Evolutionary conservation across 2,888 invertebrate genomes (phyloP).

Genomic region (Shargacucullia verbasci): DNA sequence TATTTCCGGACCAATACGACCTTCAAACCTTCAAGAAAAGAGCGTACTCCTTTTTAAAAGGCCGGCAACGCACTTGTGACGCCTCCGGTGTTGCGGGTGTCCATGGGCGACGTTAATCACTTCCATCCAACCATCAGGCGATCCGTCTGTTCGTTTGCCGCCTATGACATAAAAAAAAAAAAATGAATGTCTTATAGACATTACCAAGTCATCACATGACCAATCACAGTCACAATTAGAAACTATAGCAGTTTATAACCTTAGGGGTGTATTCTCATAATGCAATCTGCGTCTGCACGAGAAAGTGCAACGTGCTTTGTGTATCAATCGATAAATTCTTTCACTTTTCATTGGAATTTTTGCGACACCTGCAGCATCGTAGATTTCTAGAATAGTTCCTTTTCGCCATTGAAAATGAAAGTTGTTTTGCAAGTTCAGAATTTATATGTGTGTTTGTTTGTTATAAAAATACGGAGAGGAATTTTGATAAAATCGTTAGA

Average conservation of each 20-base stretch:
- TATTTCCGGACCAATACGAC: too few relatives aligned
- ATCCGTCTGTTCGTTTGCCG: too few relatives aligned
- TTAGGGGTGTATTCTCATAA: slow-evolving; percentile 40
- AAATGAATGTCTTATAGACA: not conserved
- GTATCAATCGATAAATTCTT: slow-evolving; percentile 67
- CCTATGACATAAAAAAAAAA: too few relatives aligned
- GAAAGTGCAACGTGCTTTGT: slow-evolving; percentile 72
- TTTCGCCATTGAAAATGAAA: slow-evolving; percentile 41
- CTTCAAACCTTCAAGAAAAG: too few relatives aligned
- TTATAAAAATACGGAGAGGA: not conserved
- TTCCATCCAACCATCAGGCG: too few relatives aligned
- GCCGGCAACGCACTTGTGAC: too few relatives aligned
- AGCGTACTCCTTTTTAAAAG: too few relatives aligned
- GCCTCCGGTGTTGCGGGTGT: too few relatives aligned
- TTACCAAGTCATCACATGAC: slow-evolving; percentile 19
- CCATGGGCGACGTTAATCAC: too few relatives aligned
- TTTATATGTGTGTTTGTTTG: slow-evolving; percentile 22
- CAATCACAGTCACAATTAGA: slow-evolving; percentile 38
- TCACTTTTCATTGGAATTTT: slow-evolving; percentile 72
- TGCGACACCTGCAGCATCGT: slow-evolving; percentile 60
- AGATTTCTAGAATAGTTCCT: slow-evolving; percentile 63
- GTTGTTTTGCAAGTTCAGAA: slow-evolving; percentile 38
- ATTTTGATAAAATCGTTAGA: not conserved
- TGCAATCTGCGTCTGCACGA: slow-evolving; percentile 44
- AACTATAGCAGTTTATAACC: slow-evolving; percentile 28